phyloP scores from a whole-genome alignment of 2,888 invertebrate species.

The Trichogramma evanescens region DNA sequence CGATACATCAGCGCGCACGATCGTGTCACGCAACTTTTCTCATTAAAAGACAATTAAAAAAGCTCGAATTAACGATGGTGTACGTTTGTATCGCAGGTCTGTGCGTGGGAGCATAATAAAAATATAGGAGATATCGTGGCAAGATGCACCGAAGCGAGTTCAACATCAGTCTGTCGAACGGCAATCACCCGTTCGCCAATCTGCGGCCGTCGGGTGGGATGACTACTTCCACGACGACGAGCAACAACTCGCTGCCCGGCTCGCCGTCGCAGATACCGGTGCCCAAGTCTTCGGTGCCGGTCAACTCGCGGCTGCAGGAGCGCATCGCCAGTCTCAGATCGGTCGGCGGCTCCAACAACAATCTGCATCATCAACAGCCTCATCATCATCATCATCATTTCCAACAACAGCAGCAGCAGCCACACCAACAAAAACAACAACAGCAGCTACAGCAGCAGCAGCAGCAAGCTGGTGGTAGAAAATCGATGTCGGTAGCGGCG shows the following conservation, averaged over 20 bases:
- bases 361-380: not conserved
- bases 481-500: constrained; percentile 39
- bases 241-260: constrained; percentile 16
- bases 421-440: constrained; percentile 18
- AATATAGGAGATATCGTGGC: not conserved
- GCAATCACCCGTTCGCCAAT: constrained; percentile 11
- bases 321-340: constrained; percentile 10
- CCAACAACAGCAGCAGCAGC: constrained; percentile 20
- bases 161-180: constrained; percentile 31
- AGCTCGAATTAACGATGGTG: no score
- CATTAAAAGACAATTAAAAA: no score
- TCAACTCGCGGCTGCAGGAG: constrained; percentile 28
- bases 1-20: no score
- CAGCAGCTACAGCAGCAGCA: constrained; percentile 13
- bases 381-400: not conserved
- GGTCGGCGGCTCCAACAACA: not conserved
- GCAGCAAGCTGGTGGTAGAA: constrained; percentile 13
- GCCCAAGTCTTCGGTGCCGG: constrained; percentile 26
- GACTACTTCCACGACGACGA: not conserved
- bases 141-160: constrained; percentile 39
- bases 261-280: constrained; percentile 42
- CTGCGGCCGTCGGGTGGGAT: not conserved
- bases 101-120: not conserved
- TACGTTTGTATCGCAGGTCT: no score
- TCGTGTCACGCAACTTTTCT: no score